Base-by-base conservation (phyloP, 2,888 invertebrate genomes). In the Sarcophaga rosellei region DNA sequence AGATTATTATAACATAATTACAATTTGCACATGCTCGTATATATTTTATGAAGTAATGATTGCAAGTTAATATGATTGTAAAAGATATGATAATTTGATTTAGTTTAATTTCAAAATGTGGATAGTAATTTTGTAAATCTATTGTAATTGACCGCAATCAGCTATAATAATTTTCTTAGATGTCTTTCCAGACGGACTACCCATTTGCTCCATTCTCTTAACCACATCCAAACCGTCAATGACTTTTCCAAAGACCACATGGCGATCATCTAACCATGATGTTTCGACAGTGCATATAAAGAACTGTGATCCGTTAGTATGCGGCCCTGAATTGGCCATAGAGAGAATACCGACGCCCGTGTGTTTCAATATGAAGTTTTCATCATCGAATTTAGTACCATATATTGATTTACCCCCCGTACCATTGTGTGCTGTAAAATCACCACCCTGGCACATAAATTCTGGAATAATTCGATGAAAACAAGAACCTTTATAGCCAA, bases 401-500 rank as follows among this genome's bases (percentile, higher is more conserved):
- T 98, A 99, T 94, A 99, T 99, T 88, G 98, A 98, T 35, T 35
- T 35, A 35, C 35, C 35, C 35, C 35, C 35, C 35, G 35, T 35
- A 35, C 35, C 35, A 35, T 94, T 97, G 96, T 98, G 96, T 93
- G 97, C 96, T 89, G 98, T 98, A 92, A 98, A 98, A 93, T 98
- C 98, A 89, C 98, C 97, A 74, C 97, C 98, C 95, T 98, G 98
- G 94, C 98, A 97, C 98, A 99, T 98, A 95, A 99, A 98, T 94
- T 97, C 97, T 88, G 98, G 98, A 93, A 99, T 99, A 90, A 98
- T 96, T 88, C 98, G 96, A 94, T 98, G 98, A 95, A 98, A 98
- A 89, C 95, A 96, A 93, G 97, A 97, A 89, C 96, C 96, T 94
- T 97, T 97, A 95, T 97, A 99, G 73, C 98, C 98, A 91, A 97